Base-by-base conservation (phyloP, 2,888 invertebrate species). In the Diplolepis rosae region DNA sequence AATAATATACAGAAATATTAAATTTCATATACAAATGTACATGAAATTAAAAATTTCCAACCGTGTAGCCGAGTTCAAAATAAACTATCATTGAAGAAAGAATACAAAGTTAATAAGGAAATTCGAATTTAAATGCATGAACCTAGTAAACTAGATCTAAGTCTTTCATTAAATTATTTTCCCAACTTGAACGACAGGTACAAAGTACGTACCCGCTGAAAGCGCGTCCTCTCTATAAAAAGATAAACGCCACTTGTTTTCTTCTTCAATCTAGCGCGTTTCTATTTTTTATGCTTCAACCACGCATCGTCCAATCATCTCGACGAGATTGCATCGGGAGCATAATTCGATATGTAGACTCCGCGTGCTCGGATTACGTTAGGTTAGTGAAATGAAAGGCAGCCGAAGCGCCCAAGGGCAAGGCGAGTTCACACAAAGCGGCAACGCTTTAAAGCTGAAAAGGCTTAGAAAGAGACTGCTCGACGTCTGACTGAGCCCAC, bases 371-470 rank as follows among this genome's bases (percentile, higher is more conserved):
- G 65, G 65, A 72, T 76, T 71, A 70, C 18, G 66, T 65, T 35
- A 65, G 50, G 61, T 66, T 67, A 70, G 65, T 56, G 68, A 76
- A 76, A 75, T 74, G 71, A 13, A 30, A 15, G 9, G 32, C 15
- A n/a, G 39, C 39, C 4, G n/a, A 52, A 48, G 30, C 27, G 66
- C 70, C 73, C 77, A 79, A 77, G 77, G 75, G 71, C 76, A 79
- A 81, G 70, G 2, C 68, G 66, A 66, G 35, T 56, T 35, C 56
- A 45, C 39, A 68, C 70, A 76, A 77, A 77, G 74, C 74, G 69
- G 42, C 71, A 69, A 61, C 69, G 75, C 70, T 72, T 74, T 65
- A 71, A 74, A 75, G 78, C 75, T 72, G 74, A 76, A 75, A 78
- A 77, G 72, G 73, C 68, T 68, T 56, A 48, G 35, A 65, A 69